Evolutionary conservation across 2,888 invertebrate species (phyloP).

Genomic region (Amphipoea oculea): DNA sequence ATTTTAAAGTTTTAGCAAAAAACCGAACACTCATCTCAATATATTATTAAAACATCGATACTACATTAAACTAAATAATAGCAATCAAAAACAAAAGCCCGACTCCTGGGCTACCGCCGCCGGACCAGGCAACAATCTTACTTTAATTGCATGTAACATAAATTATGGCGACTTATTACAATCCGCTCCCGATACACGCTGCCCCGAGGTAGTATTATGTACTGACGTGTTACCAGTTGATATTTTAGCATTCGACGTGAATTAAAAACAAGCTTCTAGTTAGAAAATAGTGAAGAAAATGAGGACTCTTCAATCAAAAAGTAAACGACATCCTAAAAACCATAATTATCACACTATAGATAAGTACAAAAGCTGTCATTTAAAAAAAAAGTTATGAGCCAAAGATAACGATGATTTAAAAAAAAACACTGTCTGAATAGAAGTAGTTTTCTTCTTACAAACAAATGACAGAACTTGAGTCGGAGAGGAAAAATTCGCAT

Average conservation of each 20-base stretch:
- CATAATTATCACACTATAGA: no score
- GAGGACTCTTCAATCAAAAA: not conserved
- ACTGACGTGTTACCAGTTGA: slow-evolving; percentile 61
- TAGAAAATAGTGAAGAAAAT: not conserved
- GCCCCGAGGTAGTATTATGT: slow-evolving; percentile 81
- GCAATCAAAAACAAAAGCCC: slow-evolving; percentile 66
- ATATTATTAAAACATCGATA: slow-evolving; percentile 29
- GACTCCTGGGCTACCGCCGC: slow-evolving; percentile 71
- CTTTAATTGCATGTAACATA: slow-evolving; percentile 90
- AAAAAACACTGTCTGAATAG: no score
- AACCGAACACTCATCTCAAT: not conserved
- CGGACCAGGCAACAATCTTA: slow-evolving; percentile 86
- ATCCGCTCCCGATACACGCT: slow-evolving; percentile 86
- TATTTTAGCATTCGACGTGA: slow-evolving; percentile 41
- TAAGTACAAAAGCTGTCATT: no score
- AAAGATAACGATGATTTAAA: no score
- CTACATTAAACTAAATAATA: slow-evolving; percentile 62
- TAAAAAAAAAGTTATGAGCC: no score
- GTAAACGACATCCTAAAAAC: no score
- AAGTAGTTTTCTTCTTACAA: no score
- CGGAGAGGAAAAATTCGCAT: no score
- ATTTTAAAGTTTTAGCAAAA: not conserved
- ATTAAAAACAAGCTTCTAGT: slow-evolving; percentile 8
- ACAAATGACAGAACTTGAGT: no score
- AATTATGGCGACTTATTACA: slow-evolving; percentile 89